Percentiles rank a stretch among this genome's conserved stretches.
phyloP scores from a whole-genome alignment of 1,140 invertebrate genomes.

The Heliconius hermathena region DNA sequence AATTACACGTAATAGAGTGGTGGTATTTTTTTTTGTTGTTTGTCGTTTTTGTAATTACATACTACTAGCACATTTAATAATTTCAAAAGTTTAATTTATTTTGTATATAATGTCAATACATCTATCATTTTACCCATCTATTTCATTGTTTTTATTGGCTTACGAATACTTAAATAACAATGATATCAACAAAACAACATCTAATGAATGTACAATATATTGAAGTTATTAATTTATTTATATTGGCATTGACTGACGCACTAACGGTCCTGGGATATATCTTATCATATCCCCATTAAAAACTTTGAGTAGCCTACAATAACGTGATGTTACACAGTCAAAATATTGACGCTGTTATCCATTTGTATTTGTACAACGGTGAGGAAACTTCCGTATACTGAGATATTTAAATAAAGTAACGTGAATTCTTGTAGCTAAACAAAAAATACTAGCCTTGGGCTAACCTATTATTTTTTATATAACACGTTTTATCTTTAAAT shows the following conservation, averaged over 20 bases:
- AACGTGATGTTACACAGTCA: not conserved
- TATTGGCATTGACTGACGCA: not conserved
- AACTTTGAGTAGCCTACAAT: not conserved
- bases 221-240: not conserved
- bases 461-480: not conserved
- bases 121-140: too few species aligned
- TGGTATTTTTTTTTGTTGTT: not conserved
- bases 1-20: not conserved
- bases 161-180: not conserved
- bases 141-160: too few species aligned
- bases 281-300: not conserved
- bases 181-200: not conserved
- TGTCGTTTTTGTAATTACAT: not conserved
- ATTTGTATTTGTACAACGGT: conserved; percentile 16
- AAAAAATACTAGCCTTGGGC: not conserved
- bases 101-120: too few species aligned
- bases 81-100: too few species aligned
- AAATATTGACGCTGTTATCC: not conserved
- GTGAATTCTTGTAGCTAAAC: not conserved
- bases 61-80: too few species aligned
- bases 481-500: too few species aligned
- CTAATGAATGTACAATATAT: not conserved
- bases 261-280: not conserved
- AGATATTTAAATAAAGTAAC: not conserved
- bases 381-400: conserved; percentile 24